Base-by-base conservation (phyloP, 1,140 invertebrate species). In the Leptopilina boulardi region DNA sequence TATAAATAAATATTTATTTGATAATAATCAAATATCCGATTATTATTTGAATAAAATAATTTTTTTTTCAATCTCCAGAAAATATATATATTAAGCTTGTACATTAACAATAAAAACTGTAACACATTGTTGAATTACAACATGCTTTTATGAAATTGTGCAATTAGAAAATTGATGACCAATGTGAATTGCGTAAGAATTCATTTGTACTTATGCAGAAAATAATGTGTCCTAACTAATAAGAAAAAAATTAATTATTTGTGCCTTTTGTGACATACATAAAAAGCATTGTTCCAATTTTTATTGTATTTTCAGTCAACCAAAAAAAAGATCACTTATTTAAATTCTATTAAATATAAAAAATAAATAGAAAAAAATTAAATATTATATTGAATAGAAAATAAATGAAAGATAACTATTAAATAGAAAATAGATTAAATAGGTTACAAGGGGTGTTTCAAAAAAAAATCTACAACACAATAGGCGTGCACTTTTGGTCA, bases 31-130 rank as follows among this genome's bases (percentile, higher is more conserved):
- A n/a, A n/a, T n/a, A n/a, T n/a, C n/a, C n/a, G n/a, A n/a, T n/a
- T n/a, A n/a, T 38, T 38, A 38, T 0, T 38, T 38, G 34, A 38
- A 38, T 6, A 4, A 38, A 38, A 38, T 38, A 54, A 18, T 21
- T 54, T 18, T 54, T 19, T 19, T 19, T 54, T 21, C 9, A 54
- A 54, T 19, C 11, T 19, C 2, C 9, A 21, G 10, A 21, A 54
- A 19, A 19, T 54, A 18, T 54, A 54, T 19, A 19, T 10, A 21
- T 21, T 19, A 18, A 21, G 51, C 51, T 54, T 54, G n/a, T 54
- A 19, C 51, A 66, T 30, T 66, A 15, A 66, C 59, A 66, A 66
- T 66, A n/a, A 66, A 66, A 66, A 66, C 23, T 66, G 13, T n/a
- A 66, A 66, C 23, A 30, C 15, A 10, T 15, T 30, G 26, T 30